Percentiles rank a stretch among this genome's conserved stretches.
Conservation (phyloP, 2,113 vertebrate genomes). For the Sclerurus mexicanus region DNA sequence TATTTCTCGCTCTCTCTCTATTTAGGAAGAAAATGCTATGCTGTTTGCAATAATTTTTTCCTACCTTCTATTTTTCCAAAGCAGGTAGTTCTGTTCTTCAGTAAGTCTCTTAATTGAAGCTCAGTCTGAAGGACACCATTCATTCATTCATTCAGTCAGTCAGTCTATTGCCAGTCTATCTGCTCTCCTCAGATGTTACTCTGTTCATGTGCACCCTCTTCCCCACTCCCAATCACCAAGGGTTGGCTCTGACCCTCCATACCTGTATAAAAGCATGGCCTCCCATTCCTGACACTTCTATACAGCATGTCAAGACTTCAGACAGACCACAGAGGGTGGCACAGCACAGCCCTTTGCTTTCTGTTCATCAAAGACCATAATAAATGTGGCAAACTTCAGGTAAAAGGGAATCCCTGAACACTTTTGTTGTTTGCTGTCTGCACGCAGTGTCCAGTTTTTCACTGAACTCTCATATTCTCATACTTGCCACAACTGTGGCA, state of each 20-base stretch:
- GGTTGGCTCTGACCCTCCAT: not conserved
- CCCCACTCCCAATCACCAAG: not conserved
- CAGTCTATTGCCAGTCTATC: not conserved
- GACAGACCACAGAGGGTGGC: not conserved
- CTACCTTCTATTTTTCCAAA: conserved; percentile 7
- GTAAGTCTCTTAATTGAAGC: not conserved
- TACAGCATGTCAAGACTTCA: not conserved
- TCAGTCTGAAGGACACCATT: not conserved
- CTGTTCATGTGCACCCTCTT: not conserved
- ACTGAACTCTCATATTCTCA: not conserved
- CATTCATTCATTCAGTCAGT: not conserved
- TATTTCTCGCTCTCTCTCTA: conserved; percentile 5
- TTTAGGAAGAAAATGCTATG: not conserved
- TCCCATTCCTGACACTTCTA: not conserved
- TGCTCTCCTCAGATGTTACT: not conserved
- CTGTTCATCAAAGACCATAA: not conserved
- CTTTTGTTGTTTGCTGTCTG: not conserved
- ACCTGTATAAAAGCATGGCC: not conserved
- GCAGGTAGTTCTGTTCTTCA: not conserved
- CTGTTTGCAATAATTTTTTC: not conserved
- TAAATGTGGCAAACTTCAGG: not conserved
- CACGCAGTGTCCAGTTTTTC: not conserved
- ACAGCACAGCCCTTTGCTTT: not conserved
- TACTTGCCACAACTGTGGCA: not conserved
- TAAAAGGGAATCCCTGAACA: not conserved